phyloP scores from a whole-genome alignment of 2,888 invertebrate genomes.

The Heterodera filipjevi region DNA sequence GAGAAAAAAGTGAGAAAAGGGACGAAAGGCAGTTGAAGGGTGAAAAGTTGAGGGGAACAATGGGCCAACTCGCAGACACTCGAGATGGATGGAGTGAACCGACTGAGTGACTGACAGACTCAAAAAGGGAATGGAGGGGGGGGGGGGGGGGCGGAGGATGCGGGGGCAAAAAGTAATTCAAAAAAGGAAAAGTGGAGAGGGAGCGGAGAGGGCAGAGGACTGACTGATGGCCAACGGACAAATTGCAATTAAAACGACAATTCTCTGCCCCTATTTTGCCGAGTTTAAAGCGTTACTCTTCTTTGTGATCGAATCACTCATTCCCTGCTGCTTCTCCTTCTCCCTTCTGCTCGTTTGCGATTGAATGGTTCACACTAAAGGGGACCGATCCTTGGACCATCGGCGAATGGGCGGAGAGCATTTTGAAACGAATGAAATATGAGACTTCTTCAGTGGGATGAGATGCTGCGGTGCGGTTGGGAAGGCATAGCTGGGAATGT shows the following conservation, averaged over 20 bases:
- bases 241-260: too few relatives aligned
- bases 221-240: too few relatives aligned
- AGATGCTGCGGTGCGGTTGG: neutral
- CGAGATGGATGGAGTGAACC: neutral
- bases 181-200: too few relatives aligned
- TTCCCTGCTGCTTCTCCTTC: neutral
- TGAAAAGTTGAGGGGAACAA: slow-evolving; percentile 1
- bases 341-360: neutral
- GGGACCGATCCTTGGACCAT: too few relatives aligned
- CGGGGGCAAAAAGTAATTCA: neutral
- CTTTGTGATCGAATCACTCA: too few relatives aligned
- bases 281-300: too few relatives aligned
- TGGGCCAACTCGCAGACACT: neutral
- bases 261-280: too few relatives aligned
- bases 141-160: neutral
- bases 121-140: neutral
- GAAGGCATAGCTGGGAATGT: neutral
- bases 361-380: neutral
- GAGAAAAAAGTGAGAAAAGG: neutral
- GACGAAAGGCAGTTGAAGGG: neutral
- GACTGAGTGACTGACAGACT: neutral
- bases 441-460: neutral
- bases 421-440: neutral
- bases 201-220: too few relatives aligned
- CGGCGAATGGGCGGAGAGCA: neutral